Base-by-base conservation (phyloP, 2,888 invertebrate species). In the Drosophila eohydei region DNA sequence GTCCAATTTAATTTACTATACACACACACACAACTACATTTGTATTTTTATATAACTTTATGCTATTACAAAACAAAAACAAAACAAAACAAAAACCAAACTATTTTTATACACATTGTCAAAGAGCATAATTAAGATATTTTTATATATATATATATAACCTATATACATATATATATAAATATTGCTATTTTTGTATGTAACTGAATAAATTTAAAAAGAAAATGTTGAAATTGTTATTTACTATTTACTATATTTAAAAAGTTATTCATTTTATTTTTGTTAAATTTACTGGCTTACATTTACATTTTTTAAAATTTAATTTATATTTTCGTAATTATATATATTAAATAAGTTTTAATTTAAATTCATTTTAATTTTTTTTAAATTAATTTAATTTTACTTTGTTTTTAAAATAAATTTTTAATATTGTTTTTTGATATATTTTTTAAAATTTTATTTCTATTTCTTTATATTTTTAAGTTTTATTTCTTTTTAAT, bases 131-230 rank as follows among this genome's bases (percentile, higher is more conserved):
- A 65, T 72, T 77, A 80, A 80, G 71, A 36, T 71, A 80, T 74
- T 82, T 82, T 76, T 84, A 87, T 75, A 65, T 74, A 60, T 67
- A 60, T 67, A 56, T 68, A 56, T 54, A 58, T 66, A 69, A 52
- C 55, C 67, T 61, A 59, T 59, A 71, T 65, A 74, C 43, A 73
- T 70, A 77, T 64, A 69, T 41, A 71, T 50, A 69, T 46, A 82
- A 80, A 85, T 76, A 74, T 56, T 61, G 82, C 79, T 81, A 83
- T 81, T 81, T 89, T 90, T 90, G 78, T 84, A 83, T 78, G 88
- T 81, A 88, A 90, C 80, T 89, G 73, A 88, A 90, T 90, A 88
- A 88, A 88, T 74, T 68, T 84, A 78, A 70, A 84, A 84, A 74
- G 59, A 82, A 74, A 82, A 82, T 73, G n/a, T 30, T 48, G 36